Base-by-base conservation (phyloP, 2,797 vertebrate genomes). In the Podargus strigoides region DNA sequence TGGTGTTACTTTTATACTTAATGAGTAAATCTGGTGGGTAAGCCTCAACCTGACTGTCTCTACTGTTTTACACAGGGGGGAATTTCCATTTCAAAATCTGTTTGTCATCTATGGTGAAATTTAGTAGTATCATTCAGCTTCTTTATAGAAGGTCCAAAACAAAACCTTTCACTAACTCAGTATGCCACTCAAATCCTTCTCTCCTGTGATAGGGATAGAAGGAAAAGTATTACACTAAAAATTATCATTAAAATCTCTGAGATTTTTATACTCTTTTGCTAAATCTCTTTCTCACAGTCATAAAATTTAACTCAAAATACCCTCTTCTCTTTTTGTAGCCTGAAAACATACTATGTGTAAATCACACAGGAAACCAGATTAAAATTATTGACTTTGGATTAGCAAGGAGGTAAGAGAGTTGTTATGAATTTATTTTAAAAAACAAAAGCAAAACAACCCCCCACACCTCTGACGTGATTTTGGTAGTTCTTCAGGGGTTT, bases 321-420 rank as follows among this genome's bases (percentile, higher is more conserved):
- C 1, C 4, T 89, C 53, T 89, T 91, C 56, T 97, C 83, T 95
- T 91, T 84, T 90, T 89, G 41, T 93, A 99, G 98, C 98, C 98
- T 22, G 98, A 99, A 97, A 99, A 99, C 70, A 98, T 99, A 75
- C 91, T 99, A 15, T 99, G 98, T 94, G 98, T 99, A 85, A 98
- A 80, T 94, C 97, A 59, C 75, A 98, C 97, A 26, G 98, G 98
- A 92, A 98, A 99, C 96, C 98, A 99, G 91, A 98, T 99, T 96
- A 99, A 99, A 97, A 99, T 99, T 66, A 99, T 99, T 84, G 98
- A 99, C 79, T 99, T 99, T 74, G 98, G 98, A 85, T 97, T 99
- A 76, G 98, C 98, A 47, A 98, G 98, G 96, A 98, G 98, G 98
- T 99, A 98, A 98, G 97, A 21, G 52, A 16, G 3, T 67, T 95